Percentiles rank a stretch among this genome's conserved stretches.
Conservation (phyloP, 1,140 invertebrate species). For the Danaus plexippus region DNA sequence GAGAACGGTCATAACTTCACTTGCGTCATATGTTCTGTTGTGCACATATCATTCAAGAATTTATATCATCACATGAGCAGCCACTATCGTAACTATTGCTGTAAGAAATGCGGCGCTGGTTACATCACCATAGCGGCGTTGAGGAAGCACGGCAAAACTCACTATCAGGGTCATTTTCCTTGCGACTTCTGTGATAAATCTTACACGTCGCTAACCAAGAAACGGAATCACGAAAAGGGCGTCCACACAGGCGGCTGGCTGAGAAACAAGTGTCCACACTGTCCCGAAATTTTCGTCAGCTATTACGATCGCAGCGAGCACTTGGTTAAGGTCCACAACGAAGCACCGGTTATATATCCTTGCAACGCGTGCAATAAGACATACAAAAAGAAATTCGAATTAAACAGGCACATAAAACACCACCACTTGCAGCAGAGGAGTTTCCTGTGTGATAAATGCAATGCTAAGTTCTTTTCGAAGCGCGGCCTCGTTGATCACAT, state of each 20-base stretch:
- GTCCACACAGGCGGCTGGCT: constrained; percentile 58
- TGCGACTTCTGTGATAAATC: constrained; percentile 56
- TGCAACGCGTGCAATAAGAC: constrained; percentile 68
- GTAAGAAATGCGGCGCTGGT: constrained; percentile 56
- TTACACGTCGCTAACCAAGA: constrained; percentile 57
- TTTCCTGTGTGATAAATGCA: constrained; percentile 64
- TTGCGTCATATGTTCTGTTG: constrained; percentile 53
- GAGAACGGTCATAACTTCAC: constrained; percentile 53
- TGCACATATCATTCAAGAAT: constrained; percentile 62
- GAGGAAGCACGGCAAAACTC: constrained; percentile 57
- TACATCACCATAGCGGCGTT: constrained; percentile 61
- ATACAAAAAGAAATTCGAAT: constrained; percentile 60
- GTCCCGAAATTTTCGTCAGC: constrained; percentile 63
- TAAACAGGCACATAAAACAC: constrained; percentile 62
- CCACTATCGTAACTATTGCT: constrained; percentile 64
- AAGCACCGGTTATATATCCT: constrained; percentile 48
- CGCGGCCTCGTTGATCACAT: constrained; percentile 61
- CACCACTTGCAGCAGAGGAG: constrained; percentile 65
- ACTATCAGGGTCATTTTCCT: constrained; percentile 57
- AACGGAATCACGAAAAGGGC: constrained; percentile 58
- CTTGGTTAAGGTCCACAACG: constrained; percentile 59
- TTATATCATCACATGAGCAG: constrained; percentile 64
- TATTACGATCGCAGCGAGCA: constrained; percentile 65
- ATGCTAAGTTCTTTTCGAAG: constrained; percentile 63
- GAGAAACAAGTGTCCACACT: constrained; percentile 66